Evolutionary conservation across 2,888 invertebrate species (phyloP).

Genomic region (Cepaea hortensis): DNA sequence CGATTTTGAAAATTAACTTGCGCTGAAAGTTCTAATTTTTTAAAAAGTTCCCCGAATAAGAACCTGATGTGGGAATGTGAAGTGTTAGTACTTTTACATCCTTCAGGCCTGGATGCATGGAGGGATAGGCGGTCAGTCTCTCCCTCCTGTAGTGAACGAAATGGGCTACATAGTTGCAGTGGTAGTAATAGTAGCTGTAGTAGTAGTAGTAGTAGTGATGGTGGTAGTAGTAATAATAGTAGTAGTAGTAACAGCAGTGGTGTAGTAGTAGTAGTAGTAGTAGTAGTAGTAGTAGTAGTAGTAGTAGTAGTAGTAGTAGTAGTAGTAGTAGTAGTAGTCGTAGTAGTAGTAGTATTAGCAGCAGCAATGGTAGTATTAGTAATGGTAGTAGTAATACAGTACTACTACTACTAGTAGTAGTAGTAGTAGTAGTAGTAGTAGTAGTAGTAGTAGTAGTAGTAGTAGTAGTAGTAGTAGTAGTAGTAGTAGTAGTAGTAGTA

Average conservation of each 20-base stretch:
- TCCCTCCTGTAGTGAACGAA: no score
- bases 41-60: no score
- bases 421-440: slow-evolving; percentile 43
- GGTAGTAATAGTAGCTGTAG: slow-evolving; percentile 68
- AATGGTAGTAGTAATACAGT: background rate
- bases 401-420: slow-evolving; percentile 46
- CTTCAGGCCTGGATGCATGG: no score
- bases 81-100: no score
- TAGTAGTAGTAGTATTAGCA: slow-evolving; percentile 28
- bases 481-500: slow-evolving; percentile 45
- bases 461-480: slow-evolving; percentile 38
- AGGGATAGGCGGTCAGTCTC: no score
- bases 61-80: no score
- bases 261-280: slow-evolving; percentile 44
- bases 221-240: slow-evolving; percentile 40
- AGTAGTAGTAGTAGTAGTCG: slow-evolving; percentile 29
- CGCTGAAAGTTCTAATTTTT: no score
- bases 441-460: slow-evolving; percentile 37
- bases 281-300: slow-evolving; percentile 43
- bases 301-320: slow-evolving; percentile 49
- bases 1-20: no score
- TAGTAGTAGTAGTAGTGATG: slow-evolving; percentile 44
- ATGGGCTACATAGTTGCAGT: background rate
- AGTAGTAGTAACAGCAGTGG: slow-evolving; percentile 41
- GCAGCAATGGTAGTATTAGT: no score